Conservation (phyloP, 2,797 vertebrate species). For the Halcyon chelicuti region DNA sequence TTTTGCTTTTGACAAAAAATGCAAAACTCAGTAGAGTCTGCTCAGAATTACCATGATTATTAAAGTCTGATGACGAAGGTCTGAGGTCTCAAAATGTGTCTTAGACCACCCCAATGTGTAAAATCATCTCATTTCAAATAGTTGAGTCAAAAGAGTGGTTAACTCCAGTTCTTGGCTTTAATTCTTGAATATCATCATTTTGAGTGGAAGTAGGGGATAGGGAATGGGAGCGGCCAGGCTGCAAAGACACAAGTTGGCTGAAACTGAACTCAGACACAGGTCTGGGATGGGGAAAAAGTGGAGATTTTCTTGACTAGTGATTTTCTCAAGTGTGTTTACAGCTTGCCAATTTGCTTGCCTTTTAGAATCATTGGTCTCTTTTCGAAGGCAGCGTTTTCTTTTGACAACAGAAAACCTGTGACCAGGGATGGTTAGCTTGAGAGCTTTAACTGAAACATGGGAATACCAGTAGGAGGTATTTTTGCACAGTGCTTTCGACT, state of each 20-base stretch:
- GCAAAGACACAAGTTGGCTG: neutral
- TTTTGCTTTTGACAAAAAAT: neutral
- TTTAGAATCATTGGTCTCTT: neutral
- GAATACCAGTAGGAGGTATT: neutral
- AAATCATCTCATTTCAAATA: neutral
- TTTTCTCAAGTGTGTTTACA: neutral
- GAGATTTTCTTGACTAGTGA: neutral
- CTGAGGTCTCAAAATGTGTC: neutral
- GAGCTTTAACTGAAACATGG: neutral
- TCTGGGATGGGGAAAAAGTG: neutral
- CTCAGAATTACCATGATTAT: neutral
- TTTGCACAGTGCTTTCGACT: neutral
- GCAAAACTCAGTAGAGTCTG: neutral
- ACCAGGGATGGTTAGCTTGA: neutral
- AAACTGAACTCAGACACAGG: neutral
- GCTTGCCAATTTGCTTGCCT: neutral
- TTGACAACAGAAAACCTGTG: neutral
- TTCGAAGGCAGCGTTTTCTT: neutral
- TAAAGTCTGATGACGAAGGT: neutral
- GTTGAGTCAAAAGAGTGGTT: neutral
- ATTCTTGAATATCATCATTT: rapidly evolving
- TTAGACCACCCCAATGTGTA: neutral
- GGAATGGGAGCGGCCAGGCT: neutral
- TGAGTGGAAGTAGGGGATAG: neutral
- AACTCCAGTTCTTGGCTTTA: rapidly evolving